These are phyloP conservation scores for Brachyopa scutellaris DNA, from an alignment of 2,888 invertebrate genomes.

Conservation along the genomic window DNA sequence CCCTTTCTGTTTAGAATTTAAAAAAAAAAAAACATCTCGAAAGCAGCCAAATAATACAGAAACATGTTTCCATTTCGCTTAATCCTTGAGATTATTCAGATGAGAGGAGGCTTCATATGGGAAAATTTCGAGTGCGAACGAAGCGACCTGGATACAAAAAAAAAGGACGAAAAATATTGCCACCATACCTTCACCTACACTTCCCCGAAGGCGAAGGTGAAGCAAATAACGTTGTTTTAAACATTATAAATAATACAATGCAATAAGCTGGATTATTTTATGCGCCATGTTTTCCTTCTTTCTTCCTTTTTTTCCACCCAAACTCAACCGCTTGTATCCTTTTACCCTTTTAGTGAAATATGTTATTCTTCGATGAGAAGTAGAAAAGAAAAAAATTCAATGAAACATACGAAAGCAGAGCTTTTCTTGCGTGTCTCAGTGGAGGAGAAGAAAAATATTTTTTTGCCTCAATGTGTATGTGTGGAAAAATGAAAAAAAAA, in stretches of 20 bases:
- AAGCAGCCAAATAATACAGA: slow-evolving; percentile 47
- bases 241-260: slow-evolving; percentile 68
- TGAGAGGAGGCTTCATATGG: not conserved
- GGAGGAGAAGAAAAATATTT: slow-evolving; percentile 15
- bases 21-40: slow-evolving; percentile 33
- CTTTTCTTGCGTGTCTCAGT: too few relatives aligned
- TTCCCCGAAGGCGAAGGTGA: slow-evolving; percentile 34
- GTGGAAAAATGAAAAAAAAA: not conserved
- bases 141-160: slow-evolving; percentile 5
- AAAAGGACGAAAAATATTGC: not conserved
- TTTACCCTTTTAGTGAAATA: not conserved
- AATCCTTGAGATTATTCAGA: slow-evolving; percentile 68
- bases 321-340: not conserved
- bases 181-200: too few relatives aligned
- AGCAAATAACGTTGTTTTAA: slow-evolving; percentile 60
- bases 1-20: slow-evolving; percentile 5
- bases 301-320: not conserved
- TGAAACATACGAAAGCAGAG: slow-evolving; percentile 19
- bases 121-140: not conserved
- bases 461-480: too few relatives aligned
- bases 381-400: slow-evolving; percentile 5
- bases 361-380: slow-evolving; percentile 1
- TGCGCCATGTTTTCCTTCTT: slow-evolving; percentile 38
- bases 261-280: slow-evolving; percentile 65
- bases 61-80: slow-evolving; percentile 64